Evolutionary conservation across 2,888 invertebrate species (phyloP), one percentile per base, ranked within the genome.

Genomic region (Hirtodrosophila confusa): DNA sequence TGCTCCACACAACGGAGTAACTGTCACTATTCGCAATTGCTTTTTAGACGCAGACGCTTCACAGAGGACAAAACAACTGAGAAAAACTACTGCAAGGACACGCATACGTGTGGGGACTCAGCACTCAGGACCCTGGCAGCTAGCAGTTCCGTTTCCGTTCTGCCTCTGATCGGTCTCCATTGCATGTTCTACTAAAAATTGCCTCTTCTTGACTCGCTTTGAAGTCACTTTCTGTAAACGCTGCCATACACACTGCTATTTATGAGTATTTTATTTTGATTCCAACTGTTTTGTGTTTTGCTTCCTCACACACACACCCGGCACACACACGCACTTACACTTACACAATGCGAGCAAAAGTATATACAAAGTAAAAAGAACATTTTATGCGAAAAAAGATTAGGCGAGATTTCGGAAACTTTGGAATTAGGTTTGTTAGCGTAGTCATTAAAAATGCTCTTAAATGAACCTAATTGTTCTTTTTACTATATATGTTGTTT

Each of bases 201-300:
- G 31, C n/a, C 11, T 35, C 8, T n/a, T 10, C 45, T 61, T 55
- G 41, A 35, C 47, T 55, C 24, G 23, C 55, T 63, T 63, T 67
- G 53, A 66, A 71, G 60, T 73, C 48, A 40, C 36, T 62, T 63
- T 43, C 57, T 64, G 45, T 50, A 48, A 56, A 43, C 33, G 35
- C 57, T 70, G 43, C 55, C 54, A 57, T 69, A 60, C 55, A 65
- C 66, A 78, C 76, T 60, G 40, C 61, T 65, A 69, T 84, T 86
- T 80, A 80, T 80, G 57, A 61, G 74, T 50, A 61, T 74, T 87
- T 73, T 63, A 74, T 80, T 86, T 80, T 73, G 85, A 84, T 84
- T 84, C 44, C 63, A 49, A 56, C 40, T 66, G 41, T 41, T 60
- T 55, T 64, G 57, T 45, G 47, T 51, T 51, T 47, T 39, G 53